Conservation (phyloP, 2,888 invertebrate genomes). For the Ophion ellenae region DNA sequence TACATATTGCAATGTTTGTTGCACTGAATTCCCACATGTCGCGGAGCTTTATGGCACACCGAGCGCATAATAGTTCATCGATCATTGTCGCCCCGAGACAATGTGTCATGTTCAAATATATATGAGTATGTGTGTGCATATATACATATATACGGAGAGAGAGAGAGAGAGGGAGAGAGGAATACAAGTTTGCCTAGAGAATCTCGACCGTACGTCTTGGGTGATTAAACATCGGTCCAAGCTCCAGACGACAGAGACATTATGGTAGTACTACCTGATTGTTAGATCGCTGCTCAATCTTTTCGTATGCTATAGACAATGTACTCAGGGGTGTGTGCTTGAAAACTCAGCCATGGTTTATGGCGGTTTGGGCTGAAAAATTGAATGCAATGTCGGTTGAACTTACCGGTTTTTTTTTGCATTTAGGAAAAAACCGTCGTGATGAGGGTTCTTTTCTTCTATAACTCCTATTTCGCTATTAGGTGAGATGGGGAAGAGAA, state of each 20-base stretch:
- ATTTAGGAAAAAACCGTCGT: neutral
- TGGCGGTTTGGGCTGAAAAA: neutral
- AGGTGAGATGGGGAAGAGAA: too few relatives aligned
- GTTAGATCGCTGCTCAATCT: neutral
- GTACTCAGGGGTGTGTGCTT: neutral
- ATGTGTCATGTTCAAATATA: constrained; percentile 25
- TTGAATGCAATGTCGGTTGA: neutral
- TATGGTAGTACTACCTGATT: neutral
- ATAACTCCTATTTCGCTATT: too few relatives aligned
- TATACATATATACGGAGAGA: neutral
- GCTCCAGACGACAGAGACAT: neutral
- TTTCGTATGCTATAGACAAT: neutral
- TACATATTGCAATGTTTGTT: constrained; percentile 50
- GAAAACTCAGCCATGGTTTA: too few relatives aligned
- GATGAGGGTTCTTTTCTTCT: too few relatives aligned
- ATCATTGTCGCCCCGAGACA: constrained; percentile 69
- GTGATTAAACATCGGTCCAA: constrained; percentile 20
- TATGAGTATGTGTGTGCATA: constrained; percentile 3
- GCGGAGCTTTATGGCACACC: constrained; percentile 39
- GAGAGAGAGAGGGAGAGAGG: neutral
- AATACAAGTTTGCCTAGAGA: constrained; percentile 17
- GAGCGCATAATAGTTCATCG: constrained; percentile 68
- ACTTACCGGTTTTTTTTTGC: neutral
- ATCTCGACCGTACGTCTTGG: constrained; percentile 35
- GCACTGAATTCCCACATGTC: constrained; percentile 37